These are phyloP conservation scores for Hydrotaea cyrtoneurina DNA, from an alignment of 2,888 invertebrate genomes.

Conservation along the genomic window DNA sequence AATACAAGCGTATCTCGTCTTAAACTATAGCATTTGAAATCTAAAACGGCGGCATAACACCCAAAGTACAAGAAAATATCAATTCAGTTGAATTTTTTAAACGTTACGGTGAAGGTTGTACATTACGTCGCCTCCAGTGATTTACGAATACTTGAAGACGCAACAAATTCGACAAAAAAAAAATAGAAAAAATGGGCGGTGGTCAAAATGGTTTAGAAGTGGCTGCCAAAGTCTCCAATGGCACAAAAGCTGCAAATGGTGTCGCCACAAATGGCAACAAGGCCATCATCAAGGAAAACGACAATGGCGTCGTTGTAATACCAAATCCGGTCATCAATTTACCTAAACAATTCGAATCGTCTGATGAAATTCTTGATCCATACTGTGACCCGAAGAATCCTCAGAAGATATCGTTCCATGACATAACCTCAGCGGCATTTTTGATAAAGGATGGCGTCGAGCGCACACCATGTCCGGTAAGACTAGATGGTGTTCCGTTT, in stretches of 20 bases:
- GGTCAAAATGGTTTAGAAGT: constrained; percentile 44
- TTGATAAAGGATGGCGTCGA: constrained; percentile 91
- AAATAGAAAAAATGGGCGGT: constrained; percentile 44
- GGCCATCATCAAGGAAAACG: constrained; percentile 33
- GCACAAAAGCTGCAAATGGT: constrained; percentile 2
- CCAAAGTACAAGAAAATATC: constrained; percentile 63
- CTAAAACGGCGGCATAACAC: constrained; percentile 66
- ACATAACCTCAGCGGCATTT: constrained; percentile 94
- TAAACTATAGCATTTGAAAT: constrained; percentile 55
- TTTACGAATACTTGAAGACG: not conserved
- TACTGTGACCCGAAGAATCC: constrained; percentile 87
- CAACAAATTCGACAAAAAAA: constrained; percentile 31
- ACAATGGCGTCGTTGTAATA: constrained; percentile 43
- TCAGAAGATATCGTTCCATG: constrained; percentile 88
- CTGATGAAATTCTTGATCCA: constrained; percentile 80
- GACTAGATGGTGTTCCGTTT: constrained; percentile 24
- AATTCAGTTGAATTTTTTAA: constrained; percentile 57
- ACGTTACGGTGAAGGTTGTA: constrained; percentile 37
- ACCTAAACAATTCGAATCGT: constrained; percentile 54
- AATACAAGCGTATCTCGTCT: constrained; percentile 9
- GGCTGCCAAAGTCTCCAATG: not conserved
- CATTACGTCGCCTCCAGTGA: not conserved
- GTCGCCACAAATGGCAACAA: constrained; percentile 8
- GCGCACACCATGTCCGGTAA: constrained; percentile 91
- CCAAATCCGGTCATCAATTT: constrained; percentile 26